Base-by-base conservation (phyloP, 2,888 invertebrate genomes). In the Subacronicta megacephala region DNA sequence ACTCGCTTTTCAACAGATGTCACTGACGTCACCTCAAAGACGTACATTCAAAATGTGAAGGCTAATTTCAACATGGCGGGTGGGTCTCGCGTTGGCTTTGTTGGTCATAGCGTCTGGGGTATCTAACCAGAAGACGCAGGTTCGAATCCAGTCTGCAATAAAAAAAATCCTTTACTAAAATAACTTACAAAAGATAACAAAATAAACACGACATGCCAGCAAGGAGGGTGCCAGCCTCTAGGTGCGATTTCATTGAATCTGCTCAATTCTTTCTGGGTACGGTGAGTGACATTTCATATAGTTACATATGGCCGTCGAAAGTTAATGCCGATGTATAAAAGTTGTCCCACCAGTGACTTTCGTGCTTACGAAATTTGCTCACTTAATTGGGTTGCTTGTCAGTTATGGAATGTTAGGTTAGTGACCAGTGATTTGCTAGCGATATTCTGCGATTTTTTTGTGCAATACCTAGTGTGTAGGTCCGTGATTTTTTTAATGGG, bases 341-440 rank as follows among this genome's bases (percentile, higher is more conserved):
- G 84, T 85, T 77, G 87, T 85, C 80, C 40, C 54, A 57, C 84
- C 68, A 80, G 77, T 75, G 81, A 80, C 88, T 88, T 87, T 89
- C 84, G 70, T 78, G 77, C 78, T 88, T 85, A 83, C 84, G 84
- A 87, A 86, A 87, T 83, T 79, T 77, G 71, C 73, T 67, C 62
- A 75, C 78, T 80, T 82, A 83, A 82, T 83, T 82, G 81, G 80
- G 81, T 73, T 76, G 77, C 51, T 54, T 76, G 82, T 80, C 81
- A 76, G 69, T 67, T 76, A 67, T 64, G 74, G 70, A 71, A 76
- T 80, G 74, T 78, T 58, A 75, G 62, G 75, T 7, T 61, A 36
- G 62, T 17, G 45, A 7, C 33, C 53, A 42, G 53, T 46, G 53
- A 12, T 13, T 0, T 0, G 60, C 55, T 38, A 67, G 40, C 37